Evolutionary conservation across 2,113 vertebrate species (phyloP).

Genomic region (Furnarius figulus): DNA sequence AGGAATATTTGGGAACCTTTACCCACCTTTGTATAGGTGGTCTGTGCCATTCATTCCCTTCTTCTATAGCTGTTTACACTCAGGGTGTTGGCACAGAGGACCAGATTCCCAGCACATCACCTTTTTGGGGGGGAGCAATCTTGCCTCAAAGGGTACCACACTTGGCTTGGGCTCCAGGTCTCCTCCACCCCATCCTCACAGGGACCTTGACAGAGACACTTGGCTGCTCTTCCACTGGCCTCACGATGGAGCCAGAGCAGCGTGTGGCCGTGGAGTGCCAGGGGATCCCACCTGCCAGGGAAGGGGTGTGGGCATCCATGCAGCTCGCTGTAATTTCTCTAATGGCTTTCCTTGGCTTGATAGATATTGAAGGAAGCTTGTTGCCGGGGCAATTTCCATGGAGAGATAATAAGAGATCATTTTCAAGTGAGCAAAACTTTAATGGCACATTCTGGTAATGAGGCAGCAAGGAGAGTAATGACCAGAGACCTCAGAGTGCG

Average conservation of each 20-base stretch:
- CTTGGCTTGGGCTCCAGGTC: not conserved
- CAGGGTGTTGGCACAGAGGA: not conserved
- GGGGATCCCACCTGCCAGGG: not conserved
- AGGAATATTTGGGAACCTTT: not conserved
- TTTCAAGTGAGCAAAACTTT: slow-evolving; percentile 73
- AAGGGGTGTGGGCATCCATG: not conserved
- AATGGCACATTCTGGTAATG: slow-evolving; percentile 75
- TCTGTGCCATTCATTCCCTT: not conserved
- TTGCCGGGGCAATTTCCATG: slow-evolving; percentile 73
- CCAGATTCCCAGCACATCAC: not conserved
- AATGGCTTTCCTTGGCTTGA: slow-evolving; percentile 68
- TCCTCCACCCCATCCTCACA: not conserved
- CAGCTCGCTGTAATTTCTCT: slow-evolving; percentile 55
- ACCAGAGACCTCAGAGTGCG: slow-evolving; percentile 18
- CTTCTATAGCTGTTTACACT: not conserved
- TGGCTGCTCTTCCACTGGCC: not conserved
- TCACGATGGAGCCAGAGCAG: slow-evolving; percentile 54
- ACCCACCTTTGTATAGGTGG: not conserved
- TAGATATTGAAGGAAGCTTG: slow-evolving; percentile 71
- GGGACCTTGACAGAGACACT: not conserved
- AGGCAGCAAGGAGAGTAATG: slow-evolving; percentile 72
- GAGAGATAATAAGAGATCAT: slow-evolving; percentile 76
- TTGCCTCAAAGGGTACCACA: not conserved
- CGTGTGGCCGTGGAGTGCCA: rapidly evolving
- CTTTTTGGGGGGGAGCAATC: not conserved